Percentiles rank a stretch among this genome's conserved stretches.
These are phyloP conservation scores for Rattus norvegicus DNA, from an alignment of 2,113 vertebrate species.

Conservation along the genomic window DNA sequence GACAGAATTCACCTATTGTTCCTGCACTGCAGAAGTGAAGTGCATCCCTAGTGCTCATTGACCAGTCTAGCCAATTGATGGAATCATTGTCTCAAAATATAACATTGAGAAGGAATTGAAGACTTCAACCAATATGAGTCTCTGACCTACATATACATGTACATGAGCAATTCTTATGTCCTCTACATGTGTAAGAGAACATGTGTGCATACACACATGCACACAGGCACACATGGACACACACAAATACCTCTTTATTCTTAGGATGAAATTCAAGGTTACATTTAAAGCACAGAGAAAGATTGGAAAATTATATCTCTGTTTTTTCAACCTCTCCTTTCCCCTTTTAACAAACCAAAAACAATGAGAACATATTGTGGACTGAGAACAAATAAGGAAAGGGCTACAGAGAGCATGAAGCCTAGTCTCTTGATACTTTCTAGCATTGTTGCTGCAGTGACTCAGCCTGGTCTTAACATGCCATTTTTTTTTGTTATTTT, in stretches of 20 bases:
- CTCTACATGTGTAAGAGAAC: background rate
- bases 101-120: background rate
- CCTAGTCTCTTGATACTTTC: fast-evolving
- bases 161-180: background rate
- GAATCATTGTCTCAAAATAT: background rate
- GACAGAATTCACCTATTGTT: background rate
- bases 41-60: background rate
- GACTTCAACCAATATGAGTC: background rate
- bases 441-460: background rate
- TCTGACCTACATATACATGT: background rate
- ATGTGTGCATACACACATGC: background rate
- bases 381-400: background rate
- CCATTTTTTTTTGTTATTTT: too few relatives aligned
- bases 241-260: background rate
- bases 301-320: background rate
- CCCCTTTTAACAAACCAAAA: background rate
- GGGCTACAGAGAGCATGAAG: background rate
- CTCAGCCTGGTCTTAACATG: background rate
- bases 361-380: too few relatives aligned
- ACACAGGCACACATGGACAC: background rate
- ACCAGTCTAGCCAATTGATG: background rate
- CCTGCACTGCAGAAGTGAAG: background rate
- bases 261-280: background rate
- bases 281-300: background rate
- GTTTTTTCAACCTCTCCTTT: background rate